Evolutionary conservation across 2,113 vertebrate genomes (phyloP).

Genomic region (Arenaria interpres): DNA sequence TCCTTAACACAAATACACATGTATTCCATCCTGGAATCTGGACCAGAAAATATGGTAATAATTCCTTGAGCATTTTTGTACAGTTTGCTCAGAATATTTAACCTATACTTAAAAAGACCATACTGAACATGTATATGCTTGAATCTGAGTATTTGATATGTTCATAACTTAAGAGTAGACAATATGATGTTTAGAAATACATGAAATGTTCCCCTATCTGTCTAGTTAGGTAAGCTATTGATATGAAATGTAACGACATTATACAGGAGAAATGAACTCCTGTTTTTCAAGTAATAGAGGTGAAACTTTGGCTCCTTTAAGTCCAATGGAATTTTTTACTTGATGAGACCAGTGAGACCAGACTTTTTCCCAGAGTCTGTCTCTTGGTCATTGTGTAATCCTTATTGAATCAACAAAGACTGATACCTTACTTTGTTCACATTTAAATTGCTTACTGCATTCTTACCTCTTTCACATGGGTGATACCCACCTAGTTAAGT

Average conservation of each 20-base stretch:
- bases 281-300: not conserved
- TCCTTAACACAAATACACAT: not conserved
- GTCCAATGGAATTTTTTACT: not conserved
- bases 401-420: not conserved
- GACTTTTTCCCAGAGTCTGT: not conserved
- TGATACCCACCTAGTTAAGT: not conserved
- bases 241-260: not conserved
- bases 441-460: not conserved
- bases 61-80: not conserved
- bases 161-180: not conserved
- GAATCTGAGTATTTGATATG: rapidly evolving
- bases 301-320: not conserved
- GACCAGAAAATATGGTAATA: not conserved
- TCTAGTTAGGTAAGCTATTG: not conserved
- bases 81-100: not conserved
- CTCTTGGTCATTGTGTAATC: not conserved
- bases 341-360: not conserved
- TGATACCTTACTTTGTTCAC: not conserved
- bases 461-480: not conserved
- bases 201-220: not conserved
- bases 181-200: not conserved
- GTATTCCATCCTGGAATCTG: not conserved
- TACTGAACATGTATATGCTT: not conserved
- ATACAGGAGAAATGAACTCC: not conserved
- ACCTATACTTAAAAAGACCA: not conserved